Conservation (phyloP, 2,888 invertebrate species). For the Microctonus aethiopoides region DNA sequence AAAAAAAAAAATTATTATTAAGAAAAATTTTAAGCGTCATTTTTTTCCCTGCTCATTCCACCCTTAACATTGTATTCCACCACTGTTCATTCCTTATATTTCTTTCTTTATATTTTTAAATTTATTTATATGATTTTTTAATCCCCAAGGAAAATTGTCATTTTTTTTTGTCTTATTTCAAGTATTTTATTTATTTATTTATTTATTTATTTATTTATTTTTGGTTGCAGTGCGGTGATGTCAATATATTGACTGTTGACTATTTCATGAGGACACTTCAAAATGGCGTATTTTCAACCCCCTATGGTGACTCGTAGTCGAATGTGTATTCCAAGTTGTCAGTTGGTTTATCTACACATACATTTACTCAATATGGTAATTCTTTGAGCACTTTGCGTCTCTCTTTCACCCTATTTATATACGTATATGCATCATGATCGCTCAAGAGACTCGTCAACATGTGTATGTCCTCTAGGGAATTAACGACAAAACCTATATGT, state of each 20-base stretch:
- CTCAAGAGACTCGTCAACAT: conserved; percentile 28
- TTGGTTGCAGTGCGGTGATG: background rate
- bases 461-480: conserved; percentile 23
- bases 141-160: conserved; percentile 31
- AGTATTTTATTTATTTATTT: conserved; percentile 5
- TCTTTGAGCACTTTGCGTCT: conserved; percentile 19
- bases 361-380: conserved; percentile 52
- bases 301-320: conserved; percentile 45
- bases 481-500: background rate
- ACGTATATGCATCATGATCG: conserved; percentile 14
- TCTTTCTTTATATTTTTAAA: background rate
- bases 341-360: conserved; percentile 24
- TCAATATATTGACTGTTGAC: conserved; percentile 53
- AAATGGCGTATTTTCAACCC: conserved; percentile 45
- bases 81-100: background rate
- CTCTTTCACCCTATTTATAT: background rate
- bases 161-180: background rate
- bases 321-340: no score
- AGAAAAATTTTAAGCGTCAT: conserved; percentile 40
- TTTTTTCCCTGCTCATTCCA: conserved; percentile 32
- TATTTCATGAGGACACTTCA: conserved; percentile 53
- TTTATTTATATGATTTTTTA: conserved; percentile 1
- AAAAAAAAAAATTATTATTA: conserved; percentile 40
- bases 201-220: conserved; percentile 1
- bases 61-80: background rate